Conservation (phyloP, 2,888 invertebrate species). For the Campoletis raptor region DNA sequence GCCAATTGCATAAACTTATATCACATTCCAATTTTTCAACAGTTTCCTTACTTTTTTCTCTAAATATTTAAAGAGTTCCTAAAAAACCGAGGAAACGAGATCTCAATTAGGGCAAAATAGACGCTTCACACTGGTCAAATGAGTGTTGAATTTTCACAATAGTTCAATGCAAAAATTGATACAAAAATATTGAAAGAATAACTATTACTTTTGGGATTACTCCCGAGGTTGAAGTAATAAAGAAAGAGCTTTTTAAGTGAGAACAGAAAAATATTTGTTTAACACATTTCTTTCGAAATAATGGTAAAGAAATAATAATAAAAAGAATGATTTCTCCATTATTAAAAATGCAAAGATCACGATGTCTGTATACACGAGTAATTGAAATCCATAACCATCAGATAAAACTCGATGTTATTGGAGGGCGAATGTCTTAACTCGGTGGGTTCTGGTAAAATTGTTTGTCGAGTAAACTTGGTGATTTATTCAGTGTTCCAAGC, state of each 20-base stretch:
- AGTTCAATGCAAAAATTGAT: no score
- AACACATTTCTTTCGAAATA: neutral
- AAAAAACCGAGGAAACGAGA: neutral
- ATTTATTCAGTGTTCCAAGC: slow-evolving; percentile 23
- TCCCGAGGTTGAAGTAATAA: neutral
- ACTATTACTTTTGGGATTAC: neutral
- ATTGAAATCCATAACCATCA: slow-evolving; percentile 1
- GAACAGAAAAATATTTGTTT: neutral
- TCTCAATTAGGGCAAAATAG: neutral
- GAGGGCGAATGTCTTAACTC: neutral
- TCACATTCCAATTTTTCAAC: neutral
- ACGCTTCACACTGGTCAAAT: no score
- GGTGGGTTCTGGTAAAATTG: slow-evolving; percentile 24
- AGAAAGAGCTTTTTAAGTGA: neutral
- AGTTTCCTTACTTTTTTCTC: neutral
- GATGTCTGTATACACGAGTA: neutral
- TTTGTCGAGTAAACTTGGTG: slow-evolving; percentile 34
- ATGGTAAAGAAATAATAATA: neutral
- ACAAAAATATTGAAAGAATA: neutral
- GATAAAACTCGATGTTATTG: slow-evolving; percentile 19
- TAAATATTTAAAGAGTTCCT: neutral
- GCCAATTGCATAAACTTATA: neutral
- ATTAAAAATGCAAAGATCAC: neutral
- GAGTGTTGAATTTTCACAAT: no score
- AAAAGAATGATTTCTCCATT: neutral